Base-by-base conservation (phyloP, 1,140 invertebrate species). In the Hydropsyche tenuis region DNA sequence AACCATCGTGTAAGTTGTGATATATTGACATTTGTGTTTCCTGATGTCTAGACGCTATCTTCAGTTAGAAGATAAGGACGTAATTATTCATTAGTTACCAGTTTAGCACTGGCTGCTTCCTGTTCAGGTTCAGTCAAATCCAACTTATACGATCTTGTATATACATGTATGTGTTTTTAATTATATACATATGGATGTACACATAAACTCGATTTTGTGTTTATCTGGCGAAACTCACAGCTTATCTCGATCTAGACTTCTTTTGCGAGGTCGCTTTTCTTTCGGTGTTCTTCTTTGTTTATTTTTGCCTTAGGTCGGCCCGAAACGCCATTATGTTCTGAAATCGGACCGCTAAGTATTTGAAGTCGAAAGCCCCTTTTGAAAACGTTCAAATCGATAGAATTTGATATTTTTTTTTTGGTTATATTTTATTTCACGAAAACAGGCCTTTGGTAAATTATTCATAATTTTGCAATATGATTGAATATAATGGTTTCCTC, bases 21-120 rank as follows among this genome's bases (percentile, higher is more conserved):
- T n/a, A 25, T 20, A 60, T 60, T 60, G 56, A 60, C 56, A 22
- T 60, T 60, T 60, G 22, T 1, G 22, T 23, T 60, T 60, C 25
- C 56, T 23, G 5, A 14, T 14, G 63, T 65, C 63, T 65, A 65
- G 63, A 65, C 63, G 63, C 42, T 43, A 45, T 43, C 63, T 43
- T 14, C 4, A 22, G 22, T 60, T 23, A 1, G 4, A 14, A 5
- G 63, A 65, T 65, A 65, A 43, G 63, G 20, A 43, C 20, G 42
- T 65, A 65, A 65, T 65, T 65, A 65, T 65, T 65, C 63, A 65
- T 65, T 65, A 65, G 18, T 4, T 51, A 45, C 42, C 30, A 22
- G 20, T 37, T 9, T 37, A 37, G 30, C 30, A 37, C 30, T 37
- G 9, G 3, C 30, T 37, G 3, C 30, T 37, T 37, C 30, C 30